Percentiles rank a stretch among this genome's conserved stretches.
phyloP scores from a whole-genome alignment of 2,888 invertebrate species.

The Eupithecia inturbata region DNA sequence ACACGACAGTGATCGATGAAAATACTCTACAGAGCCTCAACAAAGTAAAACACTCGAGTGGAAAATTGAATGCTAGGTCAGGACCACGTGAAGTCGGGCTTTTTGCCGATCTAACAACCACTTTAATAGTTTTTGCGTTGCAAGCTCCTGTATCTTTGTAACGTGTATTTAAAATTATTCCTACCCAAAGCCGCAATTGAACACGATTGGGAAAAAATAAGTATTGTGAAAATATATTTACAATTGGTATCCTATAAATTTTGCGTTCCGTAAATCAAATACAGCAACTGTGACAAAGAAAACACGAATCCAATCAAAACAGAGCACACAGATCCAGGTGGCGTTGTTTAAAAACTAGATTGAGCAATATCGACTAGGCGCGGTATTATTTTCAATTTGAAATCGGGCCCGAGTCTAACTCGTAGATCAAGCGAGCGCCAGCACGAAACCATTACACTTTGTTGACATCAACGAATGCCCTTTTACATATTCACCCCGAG shows the following conservation, averaged over 20 bases:
- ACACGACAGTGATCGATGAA: conserved; percentile 55
- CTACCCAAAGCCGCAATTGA: background rate
- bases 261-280: conserved; percentile 3
- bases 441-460: conserved; percentile 82
- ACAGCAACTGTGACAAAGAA: conserved; percentile 18
- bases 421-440: conserved; percentile 75
- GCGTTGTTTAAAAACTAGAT: conserved; percentile 44
- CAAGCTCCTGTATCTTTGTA: background rate
- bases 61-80: conserved; percentile 44
- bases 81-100: conserved; percentile 19
- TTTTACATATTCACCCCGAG: conserved; percentile 82
- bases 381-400: conserved; percentile 67
- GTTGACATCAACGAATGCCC: conserved; percentile 82
- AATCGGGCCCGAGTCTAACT: conserved; percentile 67
- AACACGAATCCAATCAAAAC: conserved; percentile 37
- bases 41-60: conserved; percentile 44
- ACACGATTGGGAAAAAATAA: background rate
- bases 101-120: conserved; percentile 4
- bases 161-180: background rate
- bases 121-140: background rate
- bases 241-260: background rate
- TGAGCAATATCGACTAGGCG: conserved; percentile 47
- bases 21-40: conserved; percentile 45
- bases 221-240: background rate
- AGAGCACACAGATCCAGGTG: conserved; percentile 36